Evolutionary conservation across 92 coral and sea anemone species (phyloP), one percentile per base, ranked within the genome.

Genomic region (Porites divaricata): DNA sequence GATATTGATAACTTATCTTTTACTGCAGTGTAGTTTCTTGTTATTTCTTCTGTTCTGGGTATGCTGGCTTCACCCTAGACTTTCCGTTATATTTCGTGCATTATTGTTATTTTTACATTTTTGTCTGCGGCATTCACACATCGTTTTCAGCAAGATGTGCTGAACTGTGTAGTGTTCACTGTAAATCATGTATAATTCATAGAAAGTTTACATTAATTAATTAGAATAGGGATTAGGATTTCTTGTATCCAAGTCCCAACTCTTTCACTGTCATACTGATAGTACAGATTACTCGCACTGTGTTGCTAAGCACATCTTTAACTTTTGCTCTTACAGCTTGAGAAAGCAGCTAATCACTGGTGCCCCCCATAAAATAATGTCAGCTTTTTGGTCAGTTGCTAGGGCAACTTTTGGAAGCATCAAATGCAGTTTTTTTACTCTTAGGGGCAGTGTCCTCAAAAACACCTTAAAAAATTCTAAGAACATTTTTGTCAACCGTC

Each of bases 121-220:
- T 76, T 13, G 45, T 74, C 12, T 76, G 19, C 17, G 22, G 17
- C 68, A 26, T 8, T 12, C 45, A 9, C 71, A 41, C 49, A 23
- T 57, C 48, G 52, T 48, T 78, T 16, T 78, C 53, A 80, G 26
- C 28, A 9, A 54, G 49, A 14, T 65, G 56, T 56, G 76, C 67
- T 80, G 85, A 80, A 17, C 22, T 70, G 78, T 57, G 59, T 70
- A 61, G 62, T 82, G 61, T 82, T 72, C 23, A 61, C 62, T 81
- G 71, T 81, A 81, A 81, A 81, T 81, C 86, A 71, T 81, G 86
- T 81, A 71, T 81, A 81, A 81, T 81, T 78, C 78, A 81, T 70
- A 48, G 21, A 80, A 50, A 72, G 74, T 71, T 35, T 80, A n/a
- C 50, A 80, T 35, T 69, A 23, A 48, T 58, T 56, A 61, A 58